Evolutionary conservation across 2,113 vertebrate genomes (phyloP).

Genomic region (Maccullochella peelii): DNA sequence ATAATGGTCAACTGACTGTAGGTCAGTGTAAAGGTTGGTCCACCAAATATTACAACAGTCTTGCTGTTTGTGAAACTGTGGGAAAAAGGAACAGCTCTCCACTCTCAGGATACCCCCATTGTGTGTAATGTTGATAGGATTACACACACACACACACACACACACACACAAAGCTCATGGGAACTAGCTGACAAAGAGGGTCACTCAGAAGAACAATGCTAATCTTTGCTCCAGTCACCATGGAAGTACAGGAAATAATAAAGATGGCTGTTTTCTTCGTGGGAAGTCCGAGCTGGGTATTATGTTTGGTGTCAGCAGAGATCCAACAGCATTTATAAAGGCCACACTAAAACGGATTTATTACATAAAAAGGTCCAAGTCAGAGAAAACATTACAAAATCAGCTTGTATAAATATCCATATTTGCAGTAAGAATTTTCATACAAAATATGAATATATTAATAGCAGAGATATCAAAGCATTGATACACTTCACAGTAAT

Average conservation of each 20-base stretch:
- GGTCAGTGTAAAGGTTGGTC: constrained; percentile 35
- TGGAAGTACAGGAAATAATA: constrained; percentile 76
- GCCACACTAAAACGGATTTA: constrained; percentile 54
- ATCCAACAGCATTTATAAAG: constrained; percentile 35
- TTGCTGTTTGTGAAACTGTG: constrained; percentile 65
- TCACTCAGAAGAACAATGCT: constrained; percentile 78
- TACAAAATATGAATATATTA: constrained; percentile 65
- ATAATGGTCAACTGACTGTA: constrained; percentile 30
- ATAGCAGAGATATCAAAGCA: constrained; percentile 51
- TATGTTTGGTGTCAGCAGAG: constrained; percentile 45
- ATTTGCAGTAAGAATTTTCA: constrained; percentile 40
- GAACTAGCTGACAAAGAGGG: constrained; percentile 71
- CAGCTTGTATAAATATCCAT: constrained; percentile 57
- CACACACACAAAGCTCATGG: constrained; percentile 68
- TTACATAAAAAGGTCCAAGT: constrained; percentile 57
- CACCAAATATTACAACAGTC: constrained; percentile 39
- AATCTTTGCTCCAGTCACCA: constrained; percentile 47
- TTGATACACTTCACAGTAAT: constrained; percentile 20
- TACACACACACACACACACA: constrained; percentile 5
- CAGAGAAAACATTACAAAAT: constrained; percentile 56
- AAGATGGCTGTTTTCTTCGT: constrained; percentile 61
- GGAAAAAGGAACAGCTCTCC: constrained; percentile 72
- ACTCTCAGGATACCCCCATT: constrained; percentile 75
- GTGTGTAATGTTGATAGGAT: constrained; percentile 68
- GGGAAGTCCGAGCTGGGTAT: constrained; percentile 29